phyloP scores from a whole-genome alignment of 2,888 invertebrate species.

The Drosophila fungiperda region DNA sequence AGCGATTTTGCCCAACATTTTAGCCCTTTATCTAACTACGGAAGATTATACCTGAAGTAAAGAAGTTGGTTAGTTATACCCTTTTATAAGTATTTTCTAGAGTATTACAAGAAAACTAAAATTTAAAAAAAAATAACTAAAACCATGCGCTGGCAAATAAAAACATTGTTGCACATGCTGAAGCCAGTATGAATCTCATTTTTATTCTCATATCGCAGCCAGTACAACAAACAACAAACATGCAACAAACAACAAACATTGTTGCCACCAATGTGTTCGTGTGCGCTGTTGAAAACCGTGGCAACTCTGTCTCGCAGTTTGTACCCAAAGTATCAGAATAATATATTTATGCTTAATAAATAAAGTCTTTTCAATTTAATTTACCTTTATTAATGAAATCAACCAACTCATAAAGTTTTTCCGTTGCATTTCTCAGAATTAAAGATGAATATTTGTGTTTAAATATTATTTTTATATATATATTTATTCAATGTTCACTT shows the following conservation, averaged over 20 bases:
- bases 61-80: background rate
- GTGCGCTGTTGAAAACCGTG: constrained; percentile 7
- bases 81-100: background rate
- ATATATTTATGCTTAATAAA: background rate
- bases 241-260: constrained; percentile 35
- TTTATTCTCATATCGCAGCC: constrained; percentile 46
- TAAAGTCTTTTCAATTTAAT: background rate
- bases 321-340: constrained; percentile 1
- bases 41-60: too few relatives aligned
- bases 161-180: constrained; percentile 77
- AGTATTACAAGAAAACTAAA: constrained; percentile 44
- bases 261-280: constrained; percentile 33
- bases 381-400: background rate
- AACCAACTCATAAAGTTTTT: background rate
- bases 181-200: constrained; percentile 34
- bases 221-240: constrained; percentile 14
- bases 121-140: constrained; percentile 64
- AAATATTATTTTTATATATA: background rate
- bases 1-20: background rate
- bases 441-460: background rate
- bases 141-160: constrained; percentile 70
- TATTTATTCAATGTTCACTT: background rate
- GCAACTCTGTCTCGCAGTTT: constrained; percentile 48
- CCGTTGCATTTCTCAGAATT: background rate
- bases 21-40: background rate